These are phyloP conservation scores for Stratiomys singularior DNA, from an alignment of 2,888 invertebrate species.

Conservation along the genomic window DNA sequence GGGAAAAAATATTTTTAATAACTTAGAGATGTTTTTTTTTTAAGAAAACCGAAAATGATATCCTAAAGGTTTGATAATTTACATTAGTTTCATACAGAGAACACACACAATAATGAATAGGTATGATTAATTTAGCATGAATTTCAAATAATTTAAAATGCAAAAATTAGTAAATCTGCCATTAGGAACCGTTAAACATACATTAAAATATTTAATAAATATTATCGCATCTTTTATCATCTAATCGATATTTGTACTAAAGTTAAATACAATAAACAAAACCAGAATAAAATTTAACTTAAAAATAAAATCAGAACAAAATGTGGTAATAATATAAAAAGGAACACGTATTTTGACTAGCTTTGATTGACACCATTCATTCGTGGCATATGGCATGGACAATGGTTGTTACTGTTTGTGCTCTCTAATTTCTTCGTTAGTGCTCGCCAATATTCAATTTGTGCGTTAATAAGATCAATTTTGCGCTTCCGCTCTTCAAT, in stretches of 20 bases:
- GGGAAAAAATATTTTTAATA: too few relatives aligned
- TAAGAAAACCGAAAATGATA: too few relatives aligned
- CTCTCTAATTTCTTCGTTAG: slow-evolving; percentile 62
- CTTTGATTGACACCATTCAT: slow-evolving; percentile 57
- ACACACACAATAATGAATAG: neutral
- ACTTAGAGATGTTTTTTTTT: too few relatives aligned
- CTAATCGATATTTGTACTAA: neutral
- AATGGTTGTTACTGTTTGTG: slow-evolving; percentile 43
- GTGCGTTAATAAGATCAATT: slow-evolving; percentile 63
- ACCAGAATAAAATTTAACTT: neutral
- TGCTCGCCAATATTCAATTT: slow-evolving; percentile 64
- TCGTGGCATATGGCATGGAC: slow-evolving; percentile 47
- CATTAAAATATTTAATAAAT: slow-evolving; percentile 9
- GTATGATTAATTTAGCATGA: neutral
- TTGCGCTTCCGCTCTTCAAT: slow-evolving; percentile 63
- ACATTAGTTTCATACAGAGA: too few relatives aligned
- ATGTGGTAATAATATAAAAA: slow-evolving; percentile 24
- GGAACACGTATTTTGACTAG: slow-evolving; percentile 53
- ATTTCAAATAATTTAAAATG: neutral
- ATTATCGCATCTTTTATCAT: neutral
- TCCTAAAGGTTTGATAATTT: neutral
- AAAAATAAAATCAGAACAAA: neutral
- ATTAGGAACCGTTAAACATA: slow-evolving; percentile 31
- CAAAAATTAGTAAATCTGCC: neutral
- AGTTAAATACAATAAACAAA: slow-evolving; percentile 9